These are phyloP conservation scores for Polyodon spathula DNA, from an alignment of 2,113 vertebrate genomes.

Conservation along the genomic window DNA sequence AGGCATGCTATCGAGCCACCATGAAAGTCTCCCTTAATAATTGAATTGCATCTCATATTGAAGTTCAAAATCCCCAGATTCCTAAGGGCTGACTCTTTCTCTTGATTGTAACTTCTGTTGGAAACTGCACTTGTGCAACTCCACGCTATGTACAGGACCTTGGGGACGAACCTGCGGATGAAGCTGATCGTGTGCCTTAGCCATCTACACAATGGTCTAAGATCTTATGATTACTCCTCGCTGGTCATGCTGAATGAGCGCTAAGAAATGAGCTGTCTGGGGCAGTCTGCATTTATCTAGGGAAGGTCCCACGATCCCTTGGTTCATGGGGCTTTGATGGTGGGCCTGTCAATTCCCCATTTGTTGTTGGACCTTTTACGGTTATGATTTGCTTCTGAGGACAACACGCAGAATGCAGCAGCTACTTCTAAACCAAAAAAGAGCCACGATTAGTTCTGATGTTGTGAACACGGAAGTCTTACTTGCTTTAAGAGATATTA, in stretches of 20 bases:
- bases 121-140: slow-evolving; percentile 45
- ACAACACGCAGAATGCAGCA: too few relatives aligned
- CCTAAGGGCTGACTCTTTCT: slow-evolving; percentile 51
- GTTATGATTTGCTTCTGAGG: too few relatives aligned
- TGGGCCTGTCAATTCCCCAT: too few relatives aligned
- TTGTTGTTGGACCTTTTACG: too few relatives aligned
- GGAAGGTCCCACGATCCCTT: too few relatives aligned
- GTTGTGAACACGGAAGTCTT: too few relatives aligned
- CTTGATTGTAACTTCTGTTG: slow-evolving; percentile 59
- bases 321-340: too few relatives aligned
- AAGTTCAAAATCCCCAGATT: slow-evolving; percentile 58
- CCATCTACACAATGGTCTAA: slow-evolving; percentile 42
- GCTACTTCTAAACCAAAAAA: too few relatives aligned
- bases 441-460: too few relatives aligned
- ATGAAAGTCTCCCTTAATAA: slow-evolving; percentile 53
- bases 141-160: slow-evolving; percentile 25
- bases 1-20: slow-evolving; percentile 35
- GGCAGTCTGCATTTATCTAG: slow-evolving; percentile 16
- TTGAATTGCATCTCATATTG: slow-evolving; percentile 61
- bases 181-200: slow-evolving; percentile 6
- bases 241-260: slow-evolving; percentile 32
- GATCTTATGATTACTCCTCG: slow-evolving; percentile 44
- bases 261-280: slow-evolving; percentile 38
- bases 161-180: slow-evolving; percentile 26
- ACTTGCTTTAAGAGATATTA: too few relatives aligned